Evolutionary conservation across 2,797 vertebrate genomes (phyloP).

Genomic region (Hyperoplus immaculatus): DNA sequence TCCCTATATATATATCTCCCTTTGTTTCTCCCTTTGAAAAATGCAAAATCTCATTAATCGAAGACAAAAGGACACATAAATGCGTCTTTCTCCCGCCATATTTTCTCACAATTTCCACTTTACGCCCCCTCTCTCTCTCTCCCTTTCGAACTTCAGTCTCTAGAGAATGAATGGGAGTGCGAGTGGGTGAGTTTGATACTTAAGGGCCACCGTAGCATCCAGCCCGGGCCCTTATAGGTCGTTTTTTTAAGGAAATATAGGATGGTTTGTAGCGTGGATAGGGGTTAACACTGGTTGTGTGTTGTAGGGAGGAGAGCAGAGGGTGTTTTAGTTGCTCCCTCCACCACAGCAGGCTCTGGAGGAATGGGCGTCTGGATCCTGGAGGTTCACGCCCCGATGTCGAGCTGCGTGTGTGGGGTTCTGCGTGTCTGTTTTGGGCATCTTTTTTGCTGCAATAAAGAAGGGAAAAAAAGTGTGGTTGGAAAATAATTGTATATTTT

Average conservation of each 20-base stretch:
- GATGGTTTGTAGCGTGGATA: slow-evolving; percentile 17
- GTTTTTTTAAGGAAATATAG: slow-evolving; percentile 21
- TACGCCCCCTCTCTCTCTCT: slow-evolving; percentile 27
- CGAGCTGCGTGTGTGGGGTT: slow-evolving; percentile 89
- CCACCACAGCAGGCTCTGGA: slow-evolving; percentile 87
- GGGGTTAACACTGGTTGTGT: slow-evolving; percentile 48
- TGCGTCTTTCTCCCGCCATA: slow-evolving; percentile 6
- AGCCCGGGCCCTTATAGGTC: too few relatives aligned
- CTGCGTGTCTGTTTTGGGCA: slow-evolving; percentile 92
- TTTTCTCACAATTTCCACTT: slow-evolving; percentile 27
- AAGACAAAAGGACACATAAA: slow-evolving; percentile 25
- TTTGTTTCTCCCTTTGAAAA: slow-evolving; percentile 4
- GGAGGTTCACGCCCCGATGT: slow-evolving; percentile 89
- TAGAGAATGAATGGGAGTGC: slow-evolving; percentile 55
- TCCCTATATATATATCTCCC: slow-evolving; percentile 7
- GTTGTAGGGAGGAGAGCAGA: slow-evolving; percentile 35
- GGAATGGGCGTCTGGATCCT: slow-evolving; percentile 88
- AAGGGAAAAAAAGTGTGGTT: background rate
- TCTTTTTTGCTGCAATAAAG: slow-evolving; percentile 86
- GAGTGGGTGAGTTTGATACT: slow-evolving; percentile 41
- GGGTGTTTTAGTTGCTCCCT: slow-evolving; percentile 76
- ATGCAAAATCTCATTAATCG: slow-evolving; percentile 31
- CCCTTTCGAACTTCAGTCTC: slow-evolving; percentile 28
- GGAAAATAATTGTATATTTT: too few relatives aligned
- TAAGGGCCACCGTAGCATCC: too few relatives aligned